These are phyloP conservation scores for Amphiprion ocellaris DNA, from an alignment of 2,113 vertebrate species.

Conservation along the genomic window DNA sequence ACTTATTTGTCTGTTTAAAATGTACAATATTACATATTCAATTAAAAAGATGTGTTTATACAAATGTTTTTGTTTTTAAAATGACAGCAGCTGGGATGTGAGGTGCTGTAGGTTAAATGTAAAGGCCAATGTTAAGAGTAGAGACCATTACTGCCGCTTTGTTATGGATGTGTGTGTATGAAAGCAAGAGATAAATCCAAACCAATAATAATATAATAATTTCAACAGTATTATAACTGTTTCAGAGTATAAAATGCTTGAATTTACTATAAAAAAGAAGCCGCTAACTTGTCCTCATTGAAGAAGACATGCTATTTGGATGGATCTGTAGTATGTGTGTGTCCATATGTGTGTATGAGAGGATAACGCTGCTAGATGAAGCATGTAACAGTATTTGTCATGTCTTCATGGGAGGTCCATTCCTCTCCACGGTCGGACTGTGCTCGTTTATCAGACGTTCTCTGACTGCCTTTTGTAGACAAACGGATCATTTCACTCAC, in stretches of 20 bases:
- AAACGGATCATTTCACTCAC: conserved; percentile 63
- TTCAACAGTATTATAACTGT: neutral
- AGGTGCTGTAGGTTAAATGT: neutral
- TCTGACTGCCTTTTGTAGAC: conserved; percentile 45
- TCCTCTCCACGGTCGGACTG: conserved; percentile 53
- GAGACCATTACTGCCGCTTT: neutral
- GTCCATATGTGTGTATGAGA: conserved; percentile 10
- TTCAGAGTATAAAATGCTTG: conserved; percentile 24
- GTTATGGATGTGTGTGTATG: no score
- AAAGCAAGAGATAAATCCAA: neutral
- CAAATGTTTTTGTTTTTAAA: neutral
- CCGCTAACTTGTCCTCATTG: neutral
- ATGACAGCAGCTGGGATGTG: neutral
- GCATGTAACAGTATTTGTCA: conserved; percentile 80
- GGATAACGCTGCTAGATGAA: conserved; percentile 63
- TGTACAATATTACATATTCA: conserved; percentile 20
- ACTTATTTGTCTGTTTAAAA: conserved; percentile 52
- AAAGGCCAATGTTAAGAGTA: conserved; percentile 2
- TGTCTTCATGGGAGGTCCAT: conserved; percentile 73
- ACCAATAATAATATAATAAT: conserved; percentile 7
- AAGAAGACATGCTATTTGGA: conserved; percentile 22
- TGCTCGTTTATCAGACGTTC: conserved; percentile 47
- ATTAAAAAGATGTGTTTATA: neutral
- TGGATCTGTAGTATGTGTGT: conserved; percentile 30
- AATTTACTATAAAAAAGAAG: conserved; percentile 34